A percentile compares a stretch with the other conserved stretches of the same genome.
phyloP scores from a whole-genome alignment of 2,797 vertebrate genomes.

The Anguilla obscura region DNA sequence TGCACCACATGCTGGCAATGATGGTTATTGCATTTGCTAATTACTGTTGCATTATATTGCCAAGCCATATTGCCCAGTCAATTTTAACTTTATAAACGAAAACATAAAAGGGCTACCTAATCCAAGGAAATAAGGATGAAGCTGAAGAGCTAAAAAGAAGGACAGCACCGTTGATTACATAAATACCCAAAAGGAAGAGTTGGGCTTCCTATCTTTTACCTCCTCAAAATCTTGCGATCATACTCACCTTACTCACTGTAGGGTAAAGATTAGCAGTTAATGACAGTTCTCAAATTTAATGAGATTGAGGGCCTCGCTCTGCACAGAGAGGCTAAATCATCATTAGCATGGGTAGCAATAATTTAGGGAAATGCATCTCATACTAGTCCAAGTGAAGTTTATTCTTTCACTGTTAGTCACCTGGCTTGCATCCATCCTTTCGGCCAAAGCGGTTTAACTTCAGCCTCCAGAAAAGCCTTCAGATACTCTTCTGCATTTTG shows the following conservation, averaged over 20 bases:
- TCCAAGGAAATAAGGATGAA: not conserved
- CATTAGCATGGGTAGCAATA: not conserved
- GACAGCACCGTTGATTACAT: not conserved
- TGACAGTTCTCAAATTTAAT: not conserved
- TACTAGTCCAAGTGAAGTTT: not conserved
- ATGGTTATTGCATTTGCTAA: not conserved
- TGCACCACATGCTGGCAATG: too few species aligned
- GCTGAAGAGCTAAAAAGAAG: not conserved
- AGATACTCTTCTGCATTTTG: slow-evolving; percentile 83
- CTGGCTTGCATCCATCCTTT: slow-evolving; percentile 93
- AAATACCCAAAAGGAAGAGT: not conserved
- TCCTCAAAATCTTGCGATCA: not conserved
- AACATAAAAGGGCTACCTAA: not conserved
- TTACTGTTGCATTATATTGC: not conserved
- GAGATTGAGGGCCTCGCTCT: not conserved
- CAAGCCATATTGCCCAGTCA: not conserved
- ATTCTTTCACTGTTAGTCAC: slow-evolving; percentile 53
- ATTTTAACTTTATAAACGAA: not conserved
- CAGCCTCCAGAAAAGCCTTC: slow-evolving; percentile 74
- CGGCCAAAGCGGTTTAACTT: slow-evolving; percentile 88
- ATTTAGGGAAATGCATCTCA: not conserved
- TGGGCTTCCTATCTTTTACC: not conserved
- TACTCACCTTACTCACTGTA: not conserved
- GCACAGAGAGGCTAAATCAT: too few species aligned
- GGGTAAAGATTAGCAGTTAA: not conserved